phyloP scores from a whole-genome alignment of 2,888 invertebrate species.

The Lasiommata megera region DNA sequence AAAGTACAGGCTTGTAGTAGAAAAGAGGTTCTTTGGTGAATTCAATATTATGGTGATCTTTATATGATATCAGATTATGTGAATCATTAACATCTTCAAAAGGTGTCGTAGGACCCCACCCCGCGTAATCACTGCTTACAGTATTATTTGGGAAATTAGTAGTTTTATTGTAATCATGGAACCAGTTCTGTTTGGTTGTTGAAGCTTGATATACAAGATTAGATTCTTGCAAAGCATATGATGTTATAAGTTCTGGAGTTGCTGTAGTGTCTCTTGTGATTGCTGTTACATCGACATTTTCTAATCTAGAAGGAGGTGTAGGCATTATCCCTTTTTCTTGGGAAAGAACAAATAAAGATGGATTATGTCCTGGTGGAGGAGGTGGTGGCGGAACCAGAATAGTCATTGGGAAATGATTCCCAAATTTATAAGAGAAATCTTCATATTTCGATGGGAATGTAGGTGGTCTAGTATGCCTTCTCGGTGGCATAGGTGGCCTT shows the following conservation, averaged over 20 bases:
- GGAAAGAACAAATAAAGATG: conserved; percentile 53
- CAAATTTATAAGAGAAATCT: conserved; percentile 74
- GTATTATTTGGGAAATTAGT: conserved; percentile 48
- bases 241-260: conserved; percentile 47
- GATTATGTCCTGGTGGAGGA: conserved; percentile 56
- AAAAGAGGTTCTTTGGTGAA: conserved; percentile 50
- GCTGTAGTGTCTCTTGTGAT: conserved; percentile 46
- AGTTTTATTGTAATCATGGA: conserved; percentile 53
- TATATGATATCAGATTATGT: conserved; percentile 58
- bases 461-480: conserved; percentile 48
- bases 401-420: conserved; percentile 83
- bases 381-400: conserved; percentile 86
- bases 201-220: conserved; percentile 85
- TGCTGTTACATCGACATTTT: conserved; percentile 38
- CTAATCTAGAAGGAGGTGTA: conserved; percentile 42
- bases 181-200: conserved; percentile 74
- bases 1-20: conserved; percentile 65
- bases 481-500: conserved; percentile 56
- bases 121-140: conserved; percentile 72
- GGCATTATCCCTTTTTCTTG: conserved; percentile 47
- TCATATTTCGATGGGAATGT: conserved; percentile 63
- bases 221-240: conserved; percentile 82
- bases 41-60: conserved; percentile 44
- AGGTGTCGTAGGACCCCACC: conserved; percentile 75
- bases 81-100: conserved; percentile 62